phyloP scores from a whole-genome alignment of 2,113 vertebrate species.

The Sterrhoptilus dennistouni region DNA sequence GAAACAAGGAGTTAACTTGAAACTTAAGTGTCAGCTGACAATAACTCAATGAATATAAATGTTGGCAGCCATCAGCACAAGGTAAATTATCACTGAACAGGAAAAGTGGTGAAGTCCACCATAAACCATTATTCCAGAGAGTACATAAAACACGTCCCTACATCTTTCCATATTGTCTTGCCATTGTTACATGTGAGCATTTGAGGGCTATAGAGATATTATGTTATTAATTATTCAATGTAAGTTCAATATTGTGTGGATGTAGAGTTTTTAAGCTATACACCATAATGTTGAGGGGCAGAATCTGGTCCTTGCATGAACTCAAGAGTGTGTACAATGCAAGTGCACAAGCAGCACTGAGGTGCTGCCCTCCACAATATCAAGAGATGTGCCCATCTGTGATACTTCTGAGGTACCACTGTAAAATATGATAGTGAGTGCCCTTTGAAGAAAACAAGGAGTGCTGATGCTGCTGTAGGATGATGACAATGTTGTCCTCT shows the following conservation, averaged over 20 bases:
- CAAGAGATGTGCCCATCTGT: accelerated
- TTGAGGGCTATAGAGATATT: neutral
- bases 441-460: neutral
- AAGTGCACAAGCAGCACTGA: neutral
- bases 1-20: neutral
- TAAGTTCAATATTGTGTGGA: neutral
- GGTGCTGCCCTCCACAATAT: neutral
- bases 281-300: accelerated
- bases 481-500: neutral
- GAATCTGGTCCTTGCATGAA: neutral
- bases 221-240: neutral
- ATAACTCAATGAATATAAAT: neutral
- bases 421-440: neutral
- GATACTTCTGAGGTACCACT: neutral
- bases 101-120: neutral
- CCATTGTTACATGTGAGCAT: neutral
- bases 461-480: neutral
- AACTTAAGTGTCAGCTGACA: neutral
- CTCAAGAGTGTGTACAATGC: neutral
- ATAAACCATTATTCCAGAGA: neutral
- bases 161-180: neutral
- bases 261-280: neutral
- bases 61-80: neutral
- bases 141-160: neutral
- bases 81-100: neutral